Percentiles rank a stretch among this genome's conserved stretches.
phyloP scores from a whole-genome alignment of 37 sponge, comb jelly and placozoan species.

The Petrosia ficiformis region DNA sequence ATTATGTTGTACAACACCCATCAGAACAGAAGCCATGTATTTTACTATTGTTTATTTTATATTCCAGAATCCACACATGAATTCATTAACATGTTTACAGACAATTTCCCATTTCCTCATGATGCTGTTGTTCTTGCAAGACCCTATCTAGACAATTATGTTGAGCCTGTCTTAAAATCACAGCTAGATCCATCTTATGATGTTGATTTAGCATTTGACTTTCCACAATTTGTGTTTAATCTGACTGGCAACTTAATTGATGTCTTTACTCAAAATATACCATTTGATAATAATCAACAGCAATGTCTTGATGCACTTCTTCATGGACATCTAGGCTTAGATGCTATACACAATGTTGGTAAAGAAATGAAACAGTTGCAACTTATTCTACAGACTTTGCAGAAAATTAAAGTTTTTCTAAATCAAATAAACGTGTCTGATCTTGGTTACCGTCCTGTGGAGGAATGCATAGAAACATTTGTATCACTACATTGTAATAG shows the following conservation, averaged over 20 bases:
- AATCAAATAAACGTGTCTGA: background rate
- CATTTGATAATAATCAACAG: background rate
- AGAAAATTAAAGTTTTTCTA: background rate
- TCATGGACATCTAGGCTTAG: background rate
- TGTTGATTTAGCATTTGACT: background rate
- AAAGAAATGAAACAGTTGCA: background rate
- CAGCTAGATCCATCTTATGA: background rate
- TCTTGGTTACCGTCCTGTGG: background rate
- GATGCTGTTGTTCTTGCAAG: background rate
- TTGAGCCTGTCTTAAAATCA: background rate
- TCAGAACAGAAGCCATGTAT: too few species aligned
- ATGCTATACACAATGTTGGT: background rate
- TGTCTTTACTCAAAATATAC: background rate
- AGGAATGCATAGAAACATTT: conserved; percentile 1
- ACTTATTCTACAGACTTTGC: background rate
- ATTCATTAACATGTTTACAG: background rate
- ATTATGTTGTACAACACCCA: too few species aligned
- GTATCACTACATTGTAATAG: background rate
- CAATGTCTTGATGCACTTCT: background rate
- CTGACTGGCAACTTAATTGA: background rate
- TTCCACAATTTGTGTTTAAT: background rate
- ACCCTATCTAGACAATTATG: background rate
- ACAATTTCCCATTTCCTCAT: conserved; percentile 5
- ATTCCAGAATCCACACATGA: background rate
- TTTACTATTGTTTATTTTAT: too few species aligned